Percentiles rank a stretch among this genome's conserved stretches.
Conservation (phyloP, 2,888 invertebrate genomes). For the Taphrorychus bicolor region DNA sequence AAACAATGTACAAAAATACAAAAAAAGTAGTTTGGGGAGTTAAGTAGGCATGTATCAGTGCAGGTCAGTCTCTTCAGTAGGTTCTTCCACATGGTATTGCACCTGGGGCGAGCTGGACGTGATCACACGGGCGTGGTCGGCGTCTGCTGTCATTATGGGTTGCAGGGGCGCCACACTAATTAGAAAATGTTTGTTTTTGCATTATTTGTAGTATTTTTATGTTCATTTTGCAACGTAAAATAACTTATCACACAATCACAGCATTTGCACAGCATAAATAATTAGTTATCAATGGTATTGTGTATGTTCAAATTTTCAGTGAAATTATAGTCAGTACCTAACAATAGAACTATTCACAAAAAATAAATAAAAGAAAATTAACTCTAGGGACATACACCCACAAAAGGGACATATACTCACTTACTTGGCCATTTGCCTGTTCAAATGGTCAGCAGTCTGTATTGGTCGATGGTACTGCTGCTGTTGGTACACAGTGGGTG, state of each 20-base stretch:
- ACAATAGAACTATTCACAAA: too few species aligned
- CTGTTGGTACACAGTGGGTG: constrained; percentile 24
- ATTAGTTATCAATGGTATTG: too few species aligned
- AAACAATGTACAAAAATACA: constrained; percentile 16
- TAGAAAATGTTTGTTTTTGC: constrained; percentile 20
- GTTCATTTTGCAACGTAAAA: too few species aligned
- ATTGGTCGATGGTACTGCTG: constrained; percentile 35
- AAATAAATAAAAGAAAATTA: too few species aligned
- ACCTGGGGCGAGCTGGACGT: constrained; percentile 53
- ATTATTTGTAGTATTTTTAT: not conserved
- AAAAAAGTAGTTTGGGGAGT: too few species aligned
- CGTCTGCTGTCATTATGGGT: constrained; percentile 58
- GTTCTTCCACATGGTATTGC: constrained; percentile 43
- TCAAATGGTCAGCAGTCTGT: constrained; percentile 41
- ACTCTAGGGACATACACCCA: too few species aligned
- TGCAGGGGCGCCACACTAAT: constrained; percentile 67
- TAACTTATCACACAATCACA: too few species aligned
- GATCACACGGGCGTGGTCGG: constrained; percentile 56
- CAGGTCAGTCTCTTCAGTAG: constrained; percentile 37
- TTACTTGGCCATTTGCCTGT: constrained; percentile 45
- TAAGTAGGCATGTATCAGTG: constrained; percentile 7
- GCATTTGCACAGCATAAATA: too few species aligned
- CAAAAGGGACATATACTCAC: constrained; percentile 38
- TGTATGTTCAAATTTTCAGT: too few species aligned
- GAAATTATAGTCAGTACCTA: too few species aligned